Evolutionary conservation across 2,113 vertebrate genomes (phyloP), one percentile per base, ranked within the genome.

Genomic region (Oreochromis spilurus): DNA sequence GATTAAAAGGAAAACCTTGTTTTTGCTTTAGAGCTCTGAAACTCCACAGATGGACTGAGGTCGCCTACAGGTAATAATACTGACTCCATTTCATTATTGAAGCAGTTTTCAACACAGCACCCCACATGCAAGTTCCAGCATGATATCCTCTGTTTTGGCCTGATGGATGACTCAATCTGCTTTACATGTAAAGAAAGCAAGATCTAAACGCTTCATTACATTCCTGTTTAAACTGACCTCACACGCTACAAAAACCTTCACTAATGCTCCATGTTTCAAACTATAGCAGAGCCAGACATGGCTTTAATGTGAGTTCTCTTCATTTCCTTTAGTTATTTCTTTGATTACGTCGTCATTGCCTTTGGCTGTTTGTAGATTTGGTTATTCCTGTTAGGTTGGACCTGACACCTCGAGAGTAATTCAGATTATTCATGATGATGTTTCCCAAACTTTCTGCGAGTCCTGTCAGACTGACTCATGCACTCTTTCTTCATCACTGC

Each of bases 1-100:
- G 70, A 50, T 0, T 0, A 21, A 45, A 50, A 34, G 16, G 14
- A 31, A 58, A 57, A 54, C 3, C 5, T 7, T 9, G 13, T 16
- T 17, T 54, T 84, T 36, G 26, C 45, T 4, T 1, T 2, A 9
- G 9, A 86, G 26, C 17, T 16, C 54, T 31, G 48, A 54, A 24
- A 31, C 45, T 7, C 36, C 87, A 11, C 34, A 58, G 58, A 81
- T 34, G 50, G n/a, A 40, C 7, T 50, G 40, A 85, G 2, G 29
- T 21, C 2, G 1, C 45, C 58, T 13, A 3, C 14, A 89, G 87
- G 93, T 94, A 88, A 78, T 14, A 54, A 4, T 31, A 14, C 45
- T 0, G 34, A 77, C 31, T 11, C 16, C 4, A 7, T 78, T 40
- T 16, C 13, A 50, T 55, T 29, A 5, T 24, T n/a, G 40, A 11